These are phyloP conservation scores for Thecophora atra DNA, from an alignment of 2,888 invertebrate species.

Conservation along the genomic window DNA sequence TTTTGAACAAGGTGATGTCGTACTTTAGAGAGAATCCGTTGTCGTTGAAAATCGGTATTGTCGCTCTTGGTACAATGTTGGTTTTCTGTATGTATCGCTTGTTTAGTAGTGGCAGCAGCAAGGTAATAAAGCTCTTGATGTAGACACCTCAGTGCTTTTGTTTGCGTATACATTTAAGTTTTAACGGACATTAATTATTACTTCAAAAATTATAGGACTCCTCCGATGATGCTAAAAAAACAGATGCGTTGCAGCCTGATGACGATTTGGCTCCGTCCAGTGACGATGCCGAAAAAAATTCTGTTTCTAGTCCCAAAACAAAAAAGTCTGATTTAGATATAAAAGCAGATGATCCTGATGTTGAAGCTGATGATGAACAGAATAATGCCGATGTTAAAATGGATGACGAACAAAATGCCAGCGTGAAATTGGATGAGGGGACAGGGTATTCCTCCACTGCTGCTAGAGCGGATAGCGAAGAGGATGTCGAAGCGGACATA, in stretches of 20 bases:
- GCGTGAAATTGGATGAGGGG: too few species aligned
- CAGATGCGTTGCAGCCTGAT: constrained; percentile 71
- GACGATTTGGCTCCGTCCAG: constrained; percentile 49
- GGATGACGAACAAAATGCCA: too few species aligned
- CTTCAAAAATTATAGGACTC: constrained; percentile 62
- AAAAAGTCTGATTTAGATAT: constrained; percentile 66
- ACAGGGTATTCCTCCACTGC: too few species aligned
- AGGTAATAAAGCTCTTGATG: constrained; percentile 65
- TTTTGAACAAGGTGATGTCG: constrained; percentile 78
- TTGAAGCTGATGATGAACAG: constrained; percentile 39
- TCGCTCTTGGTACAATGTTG: constrained; percentile 81
- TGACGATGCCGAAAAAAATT: constrained; percentile 45
- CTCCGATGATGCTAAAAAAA: constrained; percentile 73
- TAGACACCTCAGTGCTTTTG: too few species aligned
- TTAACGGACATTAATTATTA: background rate
- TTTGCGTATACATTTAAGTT: background rate
- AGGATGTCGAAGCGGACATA: constrained; percentile 38
- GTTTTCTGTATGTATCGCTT: constrained; percentile 79
- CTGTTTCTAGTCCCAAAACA: constrained; percentile 56
- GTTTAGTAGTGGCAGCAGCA: constrained; percentile 69
- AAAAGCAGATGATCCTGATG: constrained; percentile 46
- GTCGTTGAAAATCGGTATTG: constrained; percentile 87
- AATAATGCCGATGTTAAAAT: too few species aligned
- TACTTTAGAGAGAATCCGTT: constrained; percentile 88
- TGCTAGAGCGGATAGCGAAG: constrained; percentile 36